These are phyloP conservation scores for Ceratosolen solmsi DNA, from an alignment of 1,140 invertebrate genomes.

Conservation along the genomic window DNA sequence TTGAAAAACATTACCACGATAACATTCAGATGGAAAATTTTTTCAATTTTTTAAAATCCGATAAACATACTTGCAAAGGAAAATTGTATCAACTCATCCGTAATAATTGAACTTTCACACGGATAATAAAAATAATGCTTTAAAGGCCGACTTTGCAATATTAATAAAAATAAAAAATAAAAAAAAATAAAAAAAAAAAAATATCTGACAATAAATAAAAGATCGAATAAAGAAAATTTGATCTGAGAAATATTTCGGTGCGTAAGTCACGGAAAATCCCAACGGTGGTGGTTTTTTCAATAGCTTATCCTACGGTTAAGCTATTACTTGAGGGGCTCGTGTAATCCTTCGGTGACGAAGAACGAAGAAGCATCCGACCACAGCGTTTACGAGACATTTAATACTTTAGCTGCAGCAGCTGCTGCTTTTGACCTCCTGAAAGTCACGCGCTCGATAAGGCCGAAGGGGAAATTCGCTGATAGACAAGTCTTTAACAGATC, in stretches of 20 bases:
- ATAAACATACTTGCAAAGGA: too few species aligned
- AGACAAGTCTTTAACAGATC: background rate
- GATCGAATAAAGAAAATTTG: background rate
- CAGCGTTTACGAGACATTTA: conserved; percentile 38
- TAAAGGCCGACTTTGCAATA: too few species aligned
- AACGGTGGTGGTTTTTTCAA: conserved; percentile 35
- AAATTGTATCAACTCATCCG: too few species aligned
- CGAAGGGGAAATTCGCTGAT: background rate
- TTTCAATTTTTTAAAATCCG: too few species aligned
- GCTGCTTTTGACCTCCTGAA: conserved; percentile 31
- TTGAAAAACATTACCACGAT: too few species aligned
- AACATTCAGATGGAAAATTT: too few species aligned
- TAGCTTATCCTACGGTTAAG: conserved; percentile 54
- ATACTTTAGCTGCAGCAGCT: conserved; percentile 45
- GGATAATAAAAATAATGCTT: too few species aligned
- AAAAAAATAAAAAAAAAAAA: too few species aligned
- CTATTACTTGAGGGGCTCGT: conserved; percentile 51
- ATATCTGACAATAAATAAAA: too few species aligned
- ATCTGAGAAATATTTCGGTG: conserved; percentile 18
- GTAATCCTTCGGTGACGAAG: conserved; percentile 55
- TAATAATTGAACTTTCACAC: too few species aligned
- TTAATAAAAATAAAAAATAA: too few species aligned
- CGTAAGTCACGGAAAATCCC: conserved; percentile 42
- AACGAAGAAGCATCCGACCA: conserved; percentile 44
- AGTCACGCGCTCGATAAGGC: background rate